A percentile compares a stretch with the other conserved stretches of the same genome.
These are phyloP conservation scores for Cremastinae sp. DNA, from an alignment of 2,888 invertebrate species.

Conservation along the genomic window DNA sequence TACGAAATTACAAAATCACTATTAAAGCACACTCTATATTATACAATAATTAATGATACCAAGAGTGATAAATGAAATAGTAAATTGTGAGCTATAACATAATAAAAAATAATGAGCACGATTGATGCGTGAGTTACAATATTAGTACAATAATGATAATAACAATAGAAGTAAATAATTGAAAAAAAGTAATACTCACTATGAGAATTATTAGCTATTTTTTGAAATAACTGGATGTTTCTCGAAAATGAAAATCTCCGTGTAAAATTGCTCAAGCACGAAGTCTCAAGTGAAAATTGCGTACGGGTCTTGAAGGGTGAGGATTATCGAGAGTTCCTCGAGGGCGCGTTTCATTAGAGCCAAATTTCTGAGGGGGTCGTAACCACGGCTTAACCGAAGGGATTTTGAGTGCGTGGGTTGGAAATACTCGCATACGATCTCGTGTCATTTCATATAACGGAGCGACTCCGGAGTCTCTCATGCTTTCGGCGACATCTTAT, in stretches of 20 bases:
- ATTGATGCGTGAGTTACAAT: too few relatives aligned
- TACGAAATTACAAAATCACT: constrained; percentile 1
- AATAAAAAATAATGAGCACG: too few relatives aligned
- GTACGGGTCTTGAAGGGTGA: neutral
- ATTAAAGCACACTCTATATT: constrained; percentile 18
- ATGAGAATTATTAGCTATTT: too few relatives aligned
- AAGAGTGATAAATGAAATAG: neutral
- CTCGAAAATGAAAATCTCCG: too few relatives aligned
- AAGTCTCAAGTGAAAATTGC: neutral
- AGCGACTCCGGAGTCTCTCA: neutral
- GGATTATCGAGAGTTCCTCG: constrained; percentile 14
- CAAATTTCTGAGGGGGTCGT: constrained; percentile 62
- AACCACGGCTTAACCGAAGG: constrained; percentile 43
- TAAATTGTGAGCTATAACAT: too few relatives aligned
- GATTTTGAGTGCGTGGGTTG: constrained; percentile 10
- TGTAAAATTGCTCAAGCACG: neutral
- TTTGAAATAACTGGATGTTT: too few relatives aligned
- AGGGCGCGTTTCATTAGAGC: constrained; percentile 63
- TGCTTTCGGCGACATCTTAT: too few relatives aligned
- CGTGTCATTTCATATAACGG: constrained; percentile 10
- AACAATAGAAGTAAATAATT: too few relatives aligned
- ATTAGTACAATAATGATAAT: too few relatives aligned
- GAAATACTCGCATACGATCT: constrained; percentile 1
- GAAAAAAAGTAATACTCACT: too few relatives aligned
- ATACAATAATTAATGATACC: constrained; percentile 20